Conservation (phyloP, 2,888 invertebrate species). For the Drosophila prolongata region DNA sequence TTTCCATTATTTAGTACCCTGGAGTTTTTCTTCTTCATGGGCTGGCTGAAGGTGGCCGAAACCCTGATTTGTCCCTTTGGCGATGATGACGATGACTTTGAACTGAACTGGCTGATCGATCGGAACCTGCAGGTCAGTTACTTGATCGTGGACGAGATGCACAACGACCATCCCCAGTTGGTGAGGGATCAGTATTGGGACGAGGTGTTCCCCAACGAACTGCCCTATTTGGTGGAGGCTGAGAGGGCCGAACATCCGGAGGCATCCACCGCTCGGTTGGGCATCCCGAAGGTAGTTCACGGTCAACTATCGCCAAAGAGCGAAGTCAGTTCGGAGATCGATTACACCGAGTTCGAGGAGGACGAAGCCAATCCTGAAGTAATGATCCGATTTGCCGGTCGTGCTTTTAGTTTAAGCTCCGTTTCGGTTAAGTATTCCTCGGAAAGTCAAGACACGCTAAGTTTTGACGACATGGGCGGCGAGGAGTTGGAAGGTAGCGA, state of each 20-base stretch:
- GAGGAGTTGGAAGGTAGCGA: constrained; percentile 8
- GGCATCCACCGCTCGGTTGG: constrained; percentile 92
- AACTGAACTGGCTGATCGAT: constrained; percentile 83
- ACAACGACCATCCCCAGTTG: constrained; percentile 94
- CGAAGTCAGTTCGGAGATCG: neutral
- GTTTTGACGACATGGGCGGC: neutral
- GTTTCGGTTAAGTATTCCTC: constrained; percentile 29
- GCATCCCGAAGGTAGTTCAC: constrained; percentile 71
- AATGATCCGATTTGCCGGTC: constrained; percentile 53
- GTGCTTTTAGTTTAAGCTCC: constrained; percentile 43
- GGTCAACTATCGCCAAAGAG: neutral
- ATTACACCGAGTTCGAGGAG: constrained; percentile 47
- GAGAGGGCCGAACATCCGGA: constrained; percentile 92
- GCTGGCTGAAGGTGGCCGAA: constrained; percentile 96
- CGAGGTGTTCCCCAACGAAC: constrained; percentile 91
- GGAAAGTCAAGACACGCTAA: neutral
- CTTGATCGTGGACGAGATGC: constrained; percentile 97
- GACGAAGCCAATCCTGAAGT: constrained; percentile 42
- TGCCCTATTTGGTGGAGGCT: constrained; percentile 90
- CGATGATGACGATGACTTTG: constrained; percentile 95
- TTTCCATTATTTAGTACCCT: constrained; percentile 94
- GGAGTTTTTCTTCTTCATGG: constrained; percentile 94
- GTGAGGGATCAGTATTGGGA: constrained; percentile 96
- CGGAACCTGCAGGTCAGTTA: constrained; percentile 92
- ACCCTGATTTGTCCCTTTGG: constrained; percentile 95